Base-by-base conservation (phyloP, 2,113 vertebrate genomes). In the Rhabdornis inornatus region DNA sequence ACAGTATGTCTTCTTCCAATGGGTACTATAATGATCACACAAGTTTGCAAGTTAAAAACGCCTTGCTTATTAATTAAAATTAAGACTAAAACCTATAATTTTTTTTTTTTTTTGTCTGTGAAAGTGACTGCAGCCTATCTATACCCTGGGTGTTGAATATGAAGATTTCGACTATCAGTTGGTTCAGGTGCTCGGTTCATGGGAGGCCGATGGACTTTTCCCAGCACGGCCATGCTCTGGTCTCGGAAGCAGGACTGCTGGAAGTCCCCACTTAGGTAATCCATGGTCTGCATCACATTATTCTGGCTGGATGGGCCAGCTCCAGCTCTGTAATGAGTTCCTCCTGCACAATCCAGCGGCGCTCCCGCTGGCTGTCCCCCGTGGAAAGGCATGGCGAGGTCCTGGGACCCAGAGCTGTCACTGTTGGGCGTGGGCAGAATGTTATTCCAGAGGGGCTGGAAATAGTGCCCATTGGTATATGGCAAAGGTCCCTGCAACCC, bases 401-500 rank as follows among this genome's bases (percentile, higher is more conserved):
- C 99, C 98, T 99, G 99, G 97, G 99, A 99, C 95, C 99, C 99
- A 22, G 99, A 99, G 98, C 99, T 99, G 98, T 99, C 99, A 97
- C 99, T 99, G 98, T 99, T 99, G 96, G 99, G 99, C 1, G 99
- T 99, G 97, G 99, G 99, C 94, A 99, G 98, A 92, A 99, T 99
- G 98, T 99, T 99, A 98, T 98, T 99, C 99, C 99, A 99, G 94
- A 99, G 89, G 94, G 99, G 98, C 83, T 99, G 99, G 97, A 99
- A 99, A 97, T 99, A 99, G 97, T 99, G 99, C 95, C 99, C 99
- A 9, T 99, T 99, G 82, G 98, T 98, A 72, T 99, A 99, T 96
- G 98, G 98, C 98, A 99, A 91, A 65, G 98, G 98, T 83, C 98
- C 98, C 39, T 99, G 98, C 98, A 99, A 98, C 89, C 98, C 98